Evolutionary conservation across 2,797 vertebrate species (phyloP), one percentile per base, ranked within the genome.

Genomic region (Acanthis flammea): DNA sequence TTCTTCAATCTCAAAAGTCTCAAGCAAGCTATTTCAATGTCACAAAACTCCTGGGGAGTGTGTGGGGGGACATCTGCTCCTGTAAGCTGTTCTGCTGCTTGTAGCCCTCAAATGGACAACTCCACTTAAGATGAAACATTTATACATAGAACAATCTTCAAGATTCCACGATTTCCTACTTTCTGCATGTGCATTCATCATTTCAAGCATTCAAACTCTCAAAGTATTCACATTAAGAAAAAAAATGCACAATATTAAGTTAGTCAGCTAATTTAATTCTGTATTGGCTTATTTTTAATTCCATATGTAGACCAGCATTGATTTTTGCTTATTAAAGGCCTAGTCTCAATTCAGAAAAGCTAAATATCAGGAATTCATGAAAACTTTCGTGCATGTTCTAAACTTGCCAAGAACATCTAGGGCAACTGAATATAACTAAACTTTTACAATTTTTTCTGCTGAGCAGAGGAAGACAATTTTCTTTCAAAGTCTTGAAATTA

Each of bases 61-160:
- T 6, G 8, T 5, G 19, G 22, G 0, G 4, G 16, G 1, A 5
- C 0, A 3, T 51, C n/a, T 88, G 27, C 48, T 77, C 28, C 62
- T 44, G 2, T 47, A 47, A 33, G 12, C 21, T 84, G 16, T 2
- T 57, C 12, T 62, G 28, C 28, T 80, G 18, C 41, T 48, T 58
- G 21, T 30, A 76, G 37, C 13, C 27, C 17, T 88, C 53, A 60
- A 63, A 51, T 23, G 42, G 7, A 3, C 17, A 45, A 17, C 8
- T 78, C 39, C 27, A 75, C 21, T 68, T 31, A 22, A 27, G n/a
- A 71, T 45, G 7, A 71, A 80, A 80, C 17, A 45, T 58, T 72
- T 63, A 60, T 25, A 11, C 22, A 25, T 21, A 5, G 30, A 72
- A 61, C 10, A 63, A 11, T 45, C 44, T 67, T 67, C 61, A 86